These are phyloP conservation scores for Pelochelys cantorii DNA, from an alignment of 2,797 vertebrate species.

Conservation along the genomic window DNA sequence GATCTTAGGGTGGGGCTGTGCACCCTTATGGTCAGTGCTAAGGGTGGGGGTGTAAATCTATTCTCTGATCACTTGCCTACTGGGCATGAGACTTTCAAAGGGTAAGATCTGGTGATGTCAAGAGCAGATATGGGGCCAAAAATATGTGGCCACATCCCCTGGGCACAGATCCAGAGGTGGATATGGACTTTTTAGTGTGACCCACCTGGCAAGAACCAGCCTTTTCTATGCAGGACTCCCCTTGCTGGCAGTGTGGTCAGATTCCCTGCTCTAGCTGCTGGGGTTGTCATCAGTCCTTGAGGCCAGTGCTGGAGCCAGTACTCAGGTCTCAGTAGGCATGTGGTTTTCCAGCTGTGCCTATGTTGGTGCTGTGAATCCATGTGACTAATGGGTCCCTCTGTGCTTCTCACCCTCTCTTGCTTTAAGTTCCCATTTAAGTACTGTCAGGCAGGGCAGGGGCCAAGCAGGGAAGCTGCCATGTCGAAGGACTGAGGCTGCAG, in stretches of 20 bases:
- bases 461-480: not conserved
- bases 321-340: not conserved
- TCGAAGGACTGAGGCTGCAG: not conserved
- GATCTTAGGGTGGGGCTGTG: not conserved
- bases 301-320: not conserved
- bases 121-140: not conserved
- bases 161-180: not conserved
- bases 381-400: not conserved
- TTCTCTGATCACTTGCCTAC: not conserved
- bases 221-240: not conserved
- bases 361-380: not conserved
- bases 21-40: not conserved
- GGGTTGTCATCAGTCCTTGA: not conserved
- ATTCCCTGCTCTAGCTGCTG: not conserved
- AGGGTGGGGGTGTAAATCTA: not conserved
- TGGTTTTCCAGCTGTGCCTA: not conserved
- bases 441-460: not conserved
- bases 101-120: rapidly evolving
- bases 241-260: not conserved
- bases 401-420: not conserved
- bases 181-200: rapidly evolving
- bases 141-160: not conserved
- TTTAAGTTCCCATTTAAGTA: not conserved
- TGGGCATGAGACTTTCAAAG: not conserved
- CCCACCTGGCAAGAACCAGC: not conserved